Evolutionary conservation across 2,888 invertebrate species (phyloP).

Genomic region (Eustalomyia histrio): DNA sequence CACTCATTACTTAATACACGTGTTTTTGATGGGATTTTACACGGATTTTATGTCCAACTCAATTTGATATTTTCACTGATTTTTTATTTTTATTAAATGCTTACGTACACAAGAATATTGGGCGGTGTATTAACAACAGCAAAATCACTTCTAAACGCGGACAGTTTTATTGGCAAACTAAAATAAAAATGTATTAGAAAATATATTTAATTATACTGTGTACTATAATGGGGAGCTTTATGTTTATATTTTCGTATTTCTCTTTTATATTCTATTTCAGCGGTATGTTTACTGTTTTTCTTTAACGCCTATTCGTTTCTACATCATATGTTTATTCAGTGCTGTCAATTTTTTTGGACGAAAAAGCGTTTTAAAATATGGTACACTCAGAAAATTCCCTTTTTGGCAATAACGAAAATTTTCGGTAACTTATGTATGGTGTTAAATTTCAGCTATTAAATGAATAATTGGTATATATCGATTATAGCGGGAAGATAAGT

Average conservation of each 20-base stretch:
- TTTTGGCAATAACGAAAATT: too few relatives aligned
- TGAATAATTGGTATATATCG: too few relatives aligned
- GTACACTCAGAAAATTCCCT: too few relatives aligned
- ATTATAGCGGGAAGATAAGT: too few relatives aligned
- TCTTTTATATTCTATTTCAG: neutral
- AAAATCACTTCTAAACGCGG: conserved; percentile 13
- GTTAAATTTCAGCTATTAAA: too few relatives aligned
- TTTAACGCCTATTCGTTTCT: neutral
- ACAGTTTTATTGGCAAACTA: conserved; percentile 51
- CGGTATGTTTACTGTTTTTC: conserved; percentile 15
- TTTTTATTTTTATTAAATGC: conserved; percentile 22
- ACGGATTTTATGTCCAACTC: too few relatives aligned
- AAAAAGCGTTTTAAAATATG: too few relatives aligned
- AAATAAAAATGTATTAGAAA: neutral
- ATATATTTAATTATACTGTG: too few relatives aligned
- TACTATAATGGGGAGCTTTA: neutral
- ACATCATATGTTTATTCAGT: neutral
- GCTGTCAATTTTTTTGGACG: neutral
- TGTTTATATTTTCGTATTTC: neutral
- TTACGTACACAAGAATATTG: conserved; percentile 49
- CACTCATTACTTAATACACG: neutral
- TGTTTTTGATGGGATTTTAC: too few relatives aligned
- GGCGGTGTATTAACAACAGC: neutral
- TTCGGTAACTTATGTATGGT: too few relatives aligned
- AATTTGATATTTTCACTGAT: neutral